These are phyloP conservation scores for Anneissia japonica DNA, from an alignment of 35 echinoderm and acorn worm genomes.

Conservation along the genomic window DNA sequence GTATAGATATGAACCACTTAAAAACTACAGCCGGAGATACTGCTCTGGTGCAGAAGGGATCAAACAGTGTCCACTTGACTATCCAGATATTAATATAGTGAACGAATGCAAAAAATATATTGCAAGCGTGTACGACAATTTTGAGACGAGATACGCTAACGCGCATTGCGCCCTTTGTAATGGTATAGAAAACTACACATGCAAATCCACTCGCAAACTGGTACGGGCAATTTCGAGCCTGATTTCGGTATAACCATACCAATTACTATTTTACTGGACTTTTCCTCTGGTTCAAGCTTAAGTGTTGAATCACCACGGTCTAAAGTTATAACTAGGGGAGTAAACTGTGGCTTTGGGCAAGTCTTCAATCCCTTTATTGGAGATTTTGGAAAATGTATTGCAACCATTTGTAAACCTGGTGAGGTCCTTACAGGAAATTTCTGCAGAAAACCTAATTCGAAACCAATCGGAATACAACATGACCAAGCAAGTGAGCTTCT, in stretches of 20 bases:
- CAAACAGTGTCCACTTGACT: not conserved
- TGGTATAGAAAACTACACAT: no score
- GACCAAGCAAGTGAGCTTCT: not conserved
- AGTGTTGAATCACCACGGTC: not conserved
- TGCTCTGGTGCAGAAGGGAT: not conserved
- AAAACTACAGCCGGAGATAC: not conserved
- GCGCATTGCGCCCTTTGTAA: not conserved
- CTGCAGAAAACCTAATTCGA: not conserved
- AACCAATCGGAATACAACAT: no score
- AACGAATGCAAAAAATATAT: not conserved
- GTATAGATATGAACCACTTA: not conserved
- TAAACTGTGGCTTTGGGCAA: not conserved
- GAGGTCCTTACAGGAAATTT: not conserved
- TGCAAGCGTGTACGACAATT: not conserved
- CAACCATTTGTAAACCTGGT: not conserved
- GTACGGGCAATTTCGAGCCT: no score
- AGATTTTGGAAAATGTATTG: not conserved
- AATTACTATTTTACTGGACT: not conserved
- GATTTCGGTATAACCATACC: not conserved
- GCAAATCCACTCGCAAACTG: no score
- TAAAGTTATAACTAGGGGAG: not conserved
- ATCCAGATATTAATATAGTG: not conserved
- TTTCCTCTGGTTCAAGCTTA: not conserved
- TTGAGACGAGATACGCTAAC: not conserved
- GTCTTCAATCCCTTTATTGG: not conserved